Conservation (phyloP, 2,797 vertebrate species). For the Podargus strigoides region DNA sequence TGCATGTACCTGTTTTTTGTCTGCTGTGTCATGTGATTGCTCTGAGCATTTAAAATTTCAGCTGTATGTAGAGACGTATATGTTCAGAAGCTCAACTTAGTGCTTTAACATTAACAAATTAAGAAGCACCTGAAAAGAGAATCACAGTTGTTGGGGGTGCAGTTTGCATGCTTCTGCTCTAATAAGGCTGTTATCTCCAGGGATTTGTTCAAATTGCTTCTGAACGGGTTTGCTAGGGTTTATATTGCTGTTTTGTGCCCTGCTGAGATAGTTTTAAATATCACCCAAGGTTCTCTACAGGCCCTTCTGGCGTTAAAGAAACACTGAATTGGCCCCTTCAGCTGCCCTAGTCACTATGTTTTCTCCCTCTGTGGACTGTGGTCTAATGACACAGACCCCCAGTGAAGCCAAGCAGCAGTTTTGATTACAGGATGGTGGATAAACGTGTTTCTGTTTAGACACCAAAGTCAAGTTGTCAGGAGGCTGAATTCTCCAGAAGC, state of each 20-base stretch:
- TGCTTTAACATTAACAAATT: background rate
- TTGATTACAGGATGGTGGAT: background rate
- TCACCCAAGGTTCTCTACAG: background rate
- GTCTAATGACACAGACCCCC: background rate
- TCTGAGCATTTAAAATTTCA: background rate
- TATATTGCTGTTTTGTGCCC: background rate
- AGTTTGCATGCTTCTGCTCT: conserved; percentile 1
- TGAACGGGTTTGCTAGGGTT: background rate
- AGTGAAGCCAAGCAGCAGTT: background rate
- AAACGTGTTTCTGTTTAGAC: background rate
- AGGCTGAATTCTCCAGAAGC: background rate
- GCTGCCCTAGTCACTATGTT: background rate
- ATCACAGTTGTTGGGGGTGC: background rate
- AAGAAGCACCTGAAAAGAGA: conserved; percentile 3
- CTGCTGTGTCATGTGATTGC: background rate
- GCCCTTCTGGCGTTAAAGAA: background rate
- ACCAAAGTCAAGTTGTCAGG: background rate
- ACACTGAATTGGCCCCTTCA: background rate
- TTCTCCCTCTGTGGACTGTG: background rate
- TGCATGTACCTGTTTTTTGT: background rate
- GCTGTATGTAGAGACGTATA: background rate
- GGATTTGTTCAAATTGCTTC: background rate
- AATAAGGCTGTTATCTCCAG: background rate
- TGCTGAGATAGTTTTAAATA: background rate
- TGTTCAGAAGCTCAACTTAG: background rate